Evolutionary conservation across 2,888 invertebrate genomes (phyloP).

Genomic region (Dorcus parallelipipedus): DNA sequence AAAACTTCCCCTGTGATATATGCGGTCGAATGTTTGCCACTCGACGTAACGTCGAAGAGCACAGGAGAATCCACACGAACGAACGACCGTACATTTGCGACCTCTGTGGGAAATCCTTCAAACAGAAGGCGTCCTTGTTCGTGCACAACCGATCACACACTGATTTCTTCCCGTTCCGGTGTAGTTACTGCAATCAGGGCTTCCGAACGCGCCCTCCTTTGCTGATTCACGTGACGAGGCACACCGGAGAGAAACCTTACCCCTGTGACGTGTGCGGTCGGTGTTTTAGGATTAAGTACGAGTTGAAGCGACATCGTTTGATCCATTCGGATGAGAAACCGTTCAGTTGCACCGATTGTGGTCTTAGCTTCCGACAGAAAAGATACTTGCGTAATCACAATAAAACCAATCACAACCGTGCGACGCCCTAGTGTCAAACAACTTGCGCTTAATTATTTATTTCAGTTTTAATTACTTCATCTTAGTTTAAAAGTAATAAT

Average conservation of each 20-base stretch:
- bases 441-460: background rate
- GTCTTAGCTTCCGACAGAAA: slow-evolving; percentile 51
- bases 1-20: slow-evolving; percentile 57
- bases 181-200: slow-evolving; percentile 59
- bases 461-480: too few species aligned
- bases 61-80: slow-evolving; percentile 59
- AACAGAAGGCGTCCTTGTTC: slow-evolving; percentile 63
- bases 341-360: slow-evolving; percentile 49
- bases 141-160: slow-evolving; percentile 61
- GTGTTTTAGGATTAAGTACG: slow-evolving; percentile 58
- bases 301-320: slow-evolving; percentile 55
- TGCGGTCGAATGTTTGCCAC: slow-evolving; percentile 60
- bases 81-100: slow-evolving; percentile 58
- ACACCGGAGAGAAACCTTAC: slow-evolving; percentile 62
- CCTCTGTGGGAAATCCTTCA: slow-evolving; percentile 61
- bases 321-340: slow-evolving; percentile 55
- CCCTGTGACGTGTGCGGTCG: slow-evolving; percentile 57
- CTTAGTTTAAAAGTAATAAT: too few species aligned
- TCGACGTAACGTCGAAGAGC: slow-evolving; percentile 59
- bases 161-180: slow-evolving; percentile 55
- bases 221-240: slow-evolving; percentile 56
- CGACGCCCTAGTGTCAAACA: slow-evolving; percentile 17
- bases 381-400: slow-evolving; percentile 54
- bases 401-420: slow-evolving; percentile 45
- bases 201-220: slow-evolving; percentile 59